Base-by-base conservation (phyloP, 2,797 vertebrate species). In the Anguilla anguilla region DNA sequence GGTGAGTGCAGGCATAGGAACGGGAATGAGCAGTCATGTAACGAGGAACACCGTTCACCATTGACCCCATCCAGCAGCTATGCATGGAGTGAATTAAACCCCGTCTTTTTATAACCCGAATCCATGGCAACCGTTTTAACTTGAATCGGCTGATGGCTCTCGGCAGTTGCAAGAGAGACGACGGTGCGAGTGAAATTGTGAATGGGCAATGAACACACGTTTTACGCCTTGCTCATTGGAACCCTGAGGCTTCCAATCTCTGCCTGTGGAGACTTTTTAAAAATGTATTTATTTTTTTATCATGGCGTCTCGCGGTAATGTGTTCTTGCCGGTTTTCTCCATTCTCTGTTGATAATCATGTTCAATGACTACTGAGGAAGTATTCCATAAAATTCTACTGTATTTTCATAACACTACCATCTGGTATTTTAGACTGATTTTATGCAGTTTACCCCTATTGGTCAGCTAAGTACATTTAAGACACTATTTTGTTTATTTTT, bases 391-490 rank as follows among this genome's bases (percentile, higher is more conserved):
- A 64, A 51, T 57, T 55, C 6, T 55, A 57, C 53, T 57, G 51
- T 84, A n/a, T 57, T 83, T 46, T 74, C n/a, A 72, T 43, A 86
- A 74, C 43, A 31, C 64, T 84, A 69, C 82, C 69, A 79, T 49
- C 83, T 77, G 43, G 53, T 88, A 81, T 85, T 79, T 86, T 64
- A 67, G 57, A 67, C 84, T 46, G 19, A 25, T 39, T 85, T 72
- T 87, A 74, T 69, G 87, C 64, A 87, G 55, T 87, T 67, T 46
- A 22, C 82, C 39, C 6, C 39, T 84, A 43, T 61, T 72, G 49
- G 67, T 57, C 55, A 84, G 57, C 31, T 74, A 84, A 87, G 49
- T 87, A 84, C 87, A 84, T 83, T 87, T 64, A 57, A 72, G 31
- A 74, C 72, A 81, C 61, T 83, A 39, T 55, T 87, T 74, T 69